Conservation (phyloP, 2,113 vertebrate genomes). For the Neotoma lepida region DNA sequence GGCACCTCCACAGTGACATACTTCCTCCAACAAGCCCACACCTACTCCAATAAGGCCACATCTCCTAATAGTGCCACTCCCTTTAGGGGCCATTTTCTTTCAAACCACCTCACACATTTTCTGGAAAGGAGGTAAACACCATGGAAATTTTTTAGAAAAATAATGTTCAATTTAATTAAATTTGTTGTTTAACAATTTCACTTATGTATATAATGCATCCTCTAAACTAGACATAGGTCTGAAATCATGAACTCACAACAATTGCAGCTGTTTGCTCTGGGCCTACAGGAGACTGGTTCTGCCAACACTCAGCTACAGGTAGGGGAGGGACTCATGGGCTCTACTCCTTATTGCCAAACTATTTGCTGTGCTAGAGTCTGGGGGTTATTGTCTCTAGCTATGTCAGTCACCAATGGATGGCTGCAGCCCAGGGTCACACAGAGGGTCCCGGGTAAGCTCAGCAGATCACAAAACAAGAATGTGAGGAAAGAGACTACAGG, state of each 20-base stretch:
- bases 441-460: not conserved
- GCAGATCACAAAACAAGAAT: not conserved
- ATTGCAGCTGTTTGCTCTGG: not conserved
- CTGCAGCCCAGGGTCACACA: not conserved
- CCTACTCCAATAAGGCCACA: too few relatives aligned
- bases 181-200: not conserved
- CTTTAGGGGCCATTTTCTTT: too few relatives aligned
- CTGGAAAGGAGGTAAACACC: not conserved
- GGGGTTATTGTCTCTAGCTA: not conserved
- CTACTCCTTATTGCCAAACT: not conserved
- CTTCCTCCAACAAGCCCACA: too few relatives aligned
- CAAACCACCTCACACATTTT: not conserved
- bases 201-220: not conserved
- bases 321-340: not conserved
- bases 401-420: not conserved
- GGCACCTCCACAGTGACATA: too few relatives aligned
- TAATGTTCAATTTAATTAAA: not conserved
- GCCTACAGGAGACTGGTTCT: not conserved
- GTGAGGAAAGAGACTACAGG: not conserved
- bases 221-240: not conserved
- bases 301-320: not conserved
- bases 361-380: not conserved
- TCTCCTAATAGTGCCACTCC: too few relatives aligned
- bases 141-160: not conserved
- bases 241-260: not conserved